Conservation (phyloP, 2,113 vertebrate genomes). For the Sinocyclocheilus anophthalmus region DNA sequence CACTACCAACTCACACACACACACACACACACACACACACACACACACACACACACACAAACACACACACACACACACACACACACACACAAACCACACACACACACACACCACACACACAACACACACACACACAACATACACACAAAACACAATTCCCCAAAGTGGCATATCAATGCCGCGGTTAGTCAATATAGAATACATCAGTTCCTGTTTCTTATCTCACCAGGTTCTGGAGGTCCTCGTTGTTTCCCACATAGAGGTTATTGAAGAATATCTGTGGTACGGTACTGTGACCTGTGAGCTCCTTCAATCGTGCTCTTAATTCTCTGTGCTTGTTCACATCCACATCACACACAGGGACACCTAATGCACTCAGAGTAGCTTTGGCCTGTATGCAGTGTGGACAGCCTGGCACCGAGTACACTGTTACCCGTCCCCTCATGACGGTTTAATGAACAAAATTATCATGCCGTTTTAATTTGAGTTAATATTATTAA, state of each 20-base stretch:
- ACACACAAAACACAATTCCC: background rate
- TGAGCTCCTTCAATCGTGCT: constrained; percentile 68
- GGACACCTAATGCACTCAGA: constrained; percentile 66
- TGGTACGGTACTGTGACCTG: constrained; percentile 72
- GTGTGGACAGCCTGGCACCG: constrained; percentile 75
- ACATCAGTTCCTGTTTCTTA: background rate
- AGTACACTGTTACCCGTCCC: constrained; percentile 76
- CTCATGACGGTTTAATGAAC: constrained; percentile 17
- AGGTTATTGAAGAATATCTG: constrained; percentile 80
- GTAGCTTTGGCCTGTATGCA: constrained; percentile 74
- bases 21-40: background rate
- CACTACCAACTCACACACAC: too few relatives aligned
- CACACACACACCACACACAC: too few relatives aligned
- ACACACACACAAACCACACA: too few relatives aligned
- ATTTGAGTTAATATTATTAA: too few relatives aligned
- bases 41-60: background rate
- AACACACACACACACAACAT: too few relatives aligned
- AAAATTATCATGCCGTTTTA: too few relatives aligned
- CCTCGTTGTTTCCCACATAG: constrained; percentile 74
- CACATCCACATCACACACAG: constrained; percentile 72
- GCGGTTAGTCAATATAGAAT: background rate
- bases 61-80: too few relatives aligned
- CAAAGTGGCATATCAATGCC: background rate
- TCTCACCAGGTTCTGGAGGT: constrained; percentile 76
- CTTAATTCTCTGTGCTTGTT: constrained; percentile 67